These are phyloP conservation scores for Drosophila subobscura DNA, from an alignment of 1,140 invertebrate genomes.

Conservation along the genomic window DNA sequence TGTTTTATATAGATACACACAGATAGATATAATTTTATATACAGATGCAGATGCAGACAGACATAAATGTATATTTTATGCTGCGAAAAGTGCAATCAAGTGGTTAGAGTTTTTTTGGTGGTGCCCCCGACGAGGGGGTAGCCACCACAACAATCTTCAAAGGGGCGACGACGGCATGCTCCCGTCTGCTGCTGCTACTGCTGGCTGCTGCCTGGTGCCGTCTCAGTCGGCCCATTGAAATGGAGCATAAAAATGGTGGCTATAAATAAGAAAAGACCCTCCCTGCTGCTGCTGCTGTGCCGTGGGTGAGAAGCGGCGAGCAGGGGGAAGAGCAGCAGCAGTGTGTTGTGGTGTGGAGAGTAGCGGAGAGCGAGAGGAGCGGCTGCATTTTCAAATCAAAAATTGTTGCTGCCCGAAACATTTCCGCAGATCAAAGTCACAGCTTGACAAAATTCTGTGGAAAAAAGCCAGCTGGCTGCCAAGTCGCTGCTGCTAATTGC, in stretches of 20 bases:
- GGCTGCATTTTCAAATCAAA: conserved; percentile 76
- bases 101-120: conserved; percentile 48
- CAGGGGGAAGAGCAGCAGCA: no score
- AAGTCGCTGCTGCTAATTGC: conserved; percentile 72
- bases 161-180: conserved; percentile 59
- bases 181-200: background rate
- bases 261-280: conserved; percentile 76
- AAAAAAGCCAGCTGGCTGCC: conserved; percentile 61
- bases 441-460: conserved; percentile 78
- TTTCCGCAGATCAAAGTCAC: conserved; percentile 82
- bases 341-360: no score
- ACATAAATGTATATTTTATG: conserved; percentile 81
- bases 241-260: conserved; percentile 81
- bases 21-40: conserved; percentile 47
- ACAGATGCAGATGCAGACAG: background rate
- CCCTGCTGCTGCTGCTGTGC: conserved; percentile 41
- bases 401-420: conserved; percentile 71
- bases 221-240: conserved; percentile 71
- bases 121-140: conserved; percentile 23
- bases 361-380: conserved; percentile 4
- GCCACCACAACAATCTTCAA: conserved; percentile 64
- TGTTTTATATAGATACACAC: background rate
- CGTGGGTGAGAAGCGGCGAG: no score
- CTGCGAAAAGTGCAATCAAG: conserved; percentile 80
- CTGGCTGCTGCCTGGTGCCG: conserved; percentile 7